Conservation (phyloP, 2,888 invertebrate genomes). For the Eulithis prunata region DNA sequence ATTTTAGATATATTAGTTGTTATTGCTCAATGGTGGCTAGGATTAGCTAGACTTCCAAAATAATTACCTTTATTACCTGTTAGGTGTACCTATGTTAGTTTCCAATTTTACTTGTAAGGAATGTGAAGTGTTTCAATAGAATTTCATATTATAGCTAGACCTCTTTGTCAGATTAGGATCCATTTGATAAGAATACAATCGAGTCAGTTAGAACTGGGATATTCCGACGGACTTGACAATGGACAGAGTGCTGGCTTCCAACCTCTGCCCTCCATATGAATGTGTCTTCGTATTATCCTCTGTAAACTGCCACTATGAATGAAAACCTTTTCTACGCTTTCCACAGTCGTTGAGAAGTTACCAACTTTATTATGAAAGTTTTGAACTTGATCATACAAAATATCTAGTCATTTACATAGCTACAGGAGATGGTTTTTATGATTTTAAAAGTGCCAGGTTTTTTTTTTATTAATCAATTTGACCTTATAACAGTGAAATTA, state of each 20-base stretch:
- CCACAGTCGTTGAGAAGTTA: conserved; percentile 12
- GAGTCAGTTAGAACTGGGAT: conserved; percentile 1
- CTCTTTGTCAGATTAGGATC: conserved; percentile 2
- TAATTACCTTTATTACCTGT: background rate
- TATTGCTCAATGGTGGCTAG: conserved; percentile 73
- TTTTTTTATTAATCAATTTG: background rate
- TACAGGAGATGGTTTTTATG: conserved; percentile 43
- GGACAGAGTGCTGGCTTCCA: conserved; percentile 2
- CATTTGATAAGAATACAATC: conserved; percentile 9
- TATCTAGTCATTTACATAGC: conserved; percentile 74
- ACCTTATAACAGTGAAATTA: too few species aligned
- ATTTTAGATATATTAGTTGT: conserved; percentile 54
- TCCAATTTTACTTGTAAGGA: conserved; percentile 1
- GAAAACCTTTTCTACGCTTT: conserved; percentile 2
- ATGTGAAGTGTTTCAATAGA: conserved; percentile 3
- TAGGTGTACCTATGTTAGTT: conserved; percentile 11
- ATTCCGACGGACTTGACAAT: conserved; percentile 11
- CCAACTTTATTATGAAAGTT: conserved; percentile 35
- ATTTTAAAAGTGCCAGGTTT: conserved; percentile 34
- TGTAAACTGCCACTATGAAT: conserved; percentile 8
- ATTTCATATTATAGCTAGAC: background rate
- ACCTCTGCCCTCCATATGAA: conserved; percentile 3
- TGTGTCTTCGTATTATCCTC: conserved; percentile 1
- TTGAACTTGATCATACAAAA: conserved; percentile 51
- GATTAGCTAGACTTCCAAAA: conserved; percentile 52